phyloP scores from a whole-genome alignment of 1,140 invertebrate genomes.

The Spodoptera litura region DNA sequence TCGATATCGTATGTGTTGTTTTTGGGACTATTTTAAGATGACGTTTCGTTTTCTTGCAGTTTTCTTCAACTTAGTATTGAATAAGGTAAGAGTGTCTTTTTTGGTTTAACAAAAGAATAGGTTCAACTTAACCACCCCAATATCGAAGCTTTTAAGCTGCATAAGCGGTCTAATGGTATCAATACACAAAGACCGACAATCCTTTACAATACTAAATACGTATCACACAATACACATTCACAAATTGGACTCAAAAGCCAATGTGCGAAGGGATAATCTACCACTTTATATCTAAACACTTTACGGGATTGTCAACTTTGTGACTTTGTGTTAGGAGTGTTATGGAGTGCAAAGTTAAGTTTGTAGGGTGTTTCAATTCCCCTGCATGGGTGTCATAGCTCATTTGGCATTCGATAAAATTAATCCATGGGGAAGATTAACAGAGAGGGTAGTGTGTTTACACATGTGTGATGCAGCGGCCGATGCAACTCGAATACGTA shows the following conservation, averaged over 20 bases:
- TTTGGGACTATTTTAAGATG: not conserved
- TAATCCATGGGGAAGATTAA: conserved; percentile 74
- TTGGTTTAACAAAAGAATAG: conserved; percentile 15
- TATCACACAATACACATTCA: conserved; percentile 69
- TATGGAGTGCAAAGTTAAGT: conserved; percentile 37
- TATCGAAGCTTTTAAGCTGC: conserved; percentile 36
- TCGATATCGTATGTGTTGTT: not conserved
- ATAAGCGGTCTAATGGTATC: conserved; percentile 33
- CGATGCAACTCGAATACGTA: conserved; percentile 61
- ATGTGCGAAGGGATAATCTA: conserved; percentile 63
- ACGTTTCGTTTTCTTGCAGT: not conserved
- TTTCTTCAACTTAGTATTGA: not conserved
- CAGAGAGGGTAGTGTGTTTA: conserved; percentile 69
- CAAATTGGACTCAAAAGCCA: conserved; percentile 84
- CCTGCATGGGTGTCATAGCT: conserved; percentile 75
- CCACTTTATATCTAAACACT: not conserved
- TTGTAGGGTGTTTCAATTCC: conserved; percentile 60
- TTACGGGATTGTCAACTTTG: conserved; percentile 60
- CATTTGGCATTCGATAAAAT: conserved; percentile 83
- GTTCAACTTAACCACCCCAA: conserved; percentile 9
- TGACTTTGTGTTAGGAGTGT: conserved; percentile 41
- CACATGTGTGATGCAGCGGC: conserved; percentile 71
- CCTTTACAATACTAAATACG: conserved; percentile 72
- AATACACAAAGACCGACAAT: conserved; percentile 58
- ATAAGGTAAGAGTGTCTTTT: conserved; percentile 12